Percentiles rank a stretch among this genome's conserved stretches.
Conservation (phyloP, 2,797 vertebrate genomes). For the Tenualosa thibaudeaui region DNA sequence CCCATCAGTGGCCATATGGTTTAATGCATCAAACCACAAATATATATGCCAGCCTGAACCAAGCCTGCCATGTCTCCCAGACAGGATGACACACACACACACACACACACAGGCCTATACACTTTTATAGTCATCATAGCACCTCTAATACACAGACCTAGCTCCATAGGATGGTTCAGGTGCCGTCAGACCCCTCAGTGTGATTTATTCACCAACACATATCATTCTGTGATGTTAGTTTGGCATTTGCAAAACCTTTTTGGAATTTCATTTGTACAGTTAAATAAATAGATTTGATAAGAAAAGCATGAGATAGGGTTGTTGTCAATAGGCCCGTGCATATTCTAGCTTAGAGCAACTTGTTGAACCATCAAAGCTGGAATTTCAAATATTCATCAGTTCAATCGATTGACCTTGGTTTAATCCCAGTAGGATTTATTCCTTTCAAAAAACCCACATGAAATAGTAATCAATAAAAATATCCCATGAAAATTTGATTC, state of each 20-base stretch:
- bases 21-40: not conserved
- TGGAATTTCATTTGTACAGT: not conserved
- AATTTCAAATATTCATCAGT: not conserved
- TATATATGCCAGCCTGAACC: not conserved
- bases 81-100: not conserved
- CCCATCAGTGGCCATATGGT: not conserved
- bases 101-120: no score
- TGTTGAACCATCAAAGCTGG: not conserved
- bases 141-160: not conserved
- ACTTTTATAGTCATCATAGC: not conserved
- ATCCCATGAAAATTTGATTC: not conserved
- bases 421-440: not conserved
- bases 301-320: not conserved
- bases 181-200: not conserved
- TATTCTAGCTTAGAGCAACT: not conserved
- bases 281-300: not conserved
- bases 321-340: slow-evolving; percentile 1
- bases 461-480: not conserved
- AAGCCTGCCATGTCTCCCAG: not conserved
- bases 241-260: not conserved
- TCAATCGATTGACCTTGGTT: not conserved
- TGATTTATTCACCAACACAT: not conserved
- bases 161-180: not conserved
- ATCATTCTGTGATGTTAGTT: not conserved
- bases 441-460: not conserved